Conservation (phyloP, 2,888 invertebrate genomes). For the Isoperla grammatica region DNA sequence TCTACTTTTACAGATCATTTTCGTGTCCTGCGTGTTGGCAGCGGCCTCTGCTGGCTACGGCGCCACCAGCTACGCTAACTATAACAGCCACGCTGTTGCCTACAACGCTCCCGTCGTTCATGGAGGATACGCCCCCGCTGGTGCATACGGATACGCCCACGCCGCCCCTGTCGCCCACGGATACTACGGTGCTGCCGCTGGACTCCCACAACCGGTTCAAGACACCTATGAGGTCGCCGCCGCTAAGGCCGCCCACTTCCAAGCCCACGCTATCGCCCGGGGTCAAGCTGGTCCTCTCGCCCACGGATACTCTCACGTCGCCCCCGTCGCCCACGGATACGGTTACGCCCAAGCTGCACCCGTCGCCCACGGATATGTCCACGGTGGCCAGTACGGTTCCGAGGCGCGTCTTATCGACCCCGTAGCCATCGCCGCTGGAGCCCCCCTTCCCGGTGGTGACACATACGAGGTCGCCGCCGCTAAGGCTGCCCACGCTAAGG, state of each 20-base stretch:
- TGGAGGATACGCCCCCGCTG: conserved; percentile 37
- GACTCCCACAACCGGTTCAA: neutral
- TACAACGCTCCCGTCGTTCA: conserved; percentile 41
- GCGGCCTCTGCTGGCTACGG: too few species aligned
- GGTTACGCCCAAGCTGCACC: neutral
- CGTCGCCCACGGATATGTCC: too few species aligned
- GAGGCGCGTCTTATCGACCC: conserved; percentile 32
- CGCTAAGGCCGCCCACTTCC: neutral
- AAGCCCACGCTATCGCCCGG: neutral
- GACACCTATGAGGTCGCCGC: neutral
- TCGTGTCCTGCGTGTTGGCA: too few species aligned
- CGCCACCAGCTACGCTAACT: too few species aligned
- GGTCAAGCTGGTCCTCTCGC: neutral
- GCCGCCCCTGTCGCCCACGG: conserved; percentile 46
- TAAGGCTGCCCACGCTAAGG: conserved; percentile 45
- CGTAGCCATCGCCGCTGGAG: conserved; percentile 47
- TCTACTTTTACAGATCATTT: too few species aligned
- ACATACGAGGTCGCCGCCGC: conserved; percentile 49
- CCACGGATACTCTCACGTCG: conserved; percentile 35
- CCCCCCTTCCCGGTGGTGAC: conserved; percentile 32
- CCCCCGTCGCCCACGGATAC: conserved; percentile 45
- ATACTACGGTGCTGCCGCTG: too few species aligned
- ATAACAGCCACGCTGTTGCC: neutral
- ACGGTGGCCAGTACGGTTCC: neutral
- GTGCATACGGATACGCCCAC: conserved; percentile 38